Percentiles rank a stretch among this genome's conserved stretches.
Conservation (phyloP, 2,797 vertebrate genomes). For the Coregonus suidteri region DNA sequence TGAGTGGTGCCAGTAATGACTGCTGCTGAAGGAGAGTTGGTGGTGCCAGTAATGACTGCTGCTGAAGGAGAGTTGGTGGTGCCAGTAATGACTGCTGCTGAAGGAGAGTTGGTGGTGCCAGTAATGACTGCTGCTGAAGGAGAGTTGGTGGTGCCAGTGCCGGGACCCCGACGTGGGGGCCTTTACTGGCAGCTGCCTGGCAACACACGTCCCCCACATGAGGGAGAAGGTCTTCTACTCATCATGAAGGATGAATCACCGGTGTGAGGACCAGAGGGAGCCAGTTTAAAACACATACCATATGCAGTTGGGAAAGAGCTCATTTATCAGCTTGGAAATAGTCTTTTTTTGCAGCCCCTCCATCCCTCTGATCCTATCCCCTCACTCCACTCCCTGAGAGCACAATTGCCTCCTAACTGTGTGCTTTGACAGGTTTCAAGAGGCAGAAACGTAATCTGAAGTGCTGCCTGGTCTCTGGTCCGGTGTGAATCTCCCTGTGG, state of each 20-base stretch:
- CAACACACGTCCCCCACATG: slow-evolving; percentile 74
- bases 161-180: slow-evolving; percentile 45
- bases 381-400: slow-evolving; percentile 33
- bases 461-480: slow-evolving; percentile 54
- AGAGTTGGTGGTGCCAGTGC: slow-evolving; percentile 5
- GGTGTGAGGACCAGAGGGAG: slow-evolving; percentile 73
- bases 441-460: slow-evolving; percentile 64
- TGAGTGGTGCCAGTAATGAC: too few relatives aligned
- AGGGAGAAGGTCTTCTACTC: slow-evolving; percentile 75
- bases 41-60: background rate
- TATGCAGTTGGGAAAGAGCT: slow-evolving; percentile 68
- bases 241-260: slow-evolving; percentile 85
- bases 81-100: background rate
- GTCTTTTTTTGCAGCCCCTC: slow-evolving; percentile 66
- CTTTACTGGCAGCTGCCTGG: slow-evolving; percentile 65
- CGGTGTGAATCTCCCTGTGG: slow-evolving; percentile 81
- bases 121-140: slow-evolving; percentile 28
- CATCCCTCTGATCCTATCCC: background rate
- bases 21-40: background rate
- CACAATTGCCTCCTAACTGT: slow-evolving; percentile 51
- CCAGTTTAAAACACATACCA: slow-evolving; percentile 67
- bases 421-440: slow-evolving; percentile 65
- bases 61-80: slow-evolving; percentile 23
- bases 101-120: too few relatives aligned
- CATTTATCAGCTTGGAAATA: slow-evolving; percentile 89